These are phyloP conservation scores for Magallana angulata DNA, from an alignment of 1,140 invertebrate genomes.

Conservation along the genomic window DNA sequence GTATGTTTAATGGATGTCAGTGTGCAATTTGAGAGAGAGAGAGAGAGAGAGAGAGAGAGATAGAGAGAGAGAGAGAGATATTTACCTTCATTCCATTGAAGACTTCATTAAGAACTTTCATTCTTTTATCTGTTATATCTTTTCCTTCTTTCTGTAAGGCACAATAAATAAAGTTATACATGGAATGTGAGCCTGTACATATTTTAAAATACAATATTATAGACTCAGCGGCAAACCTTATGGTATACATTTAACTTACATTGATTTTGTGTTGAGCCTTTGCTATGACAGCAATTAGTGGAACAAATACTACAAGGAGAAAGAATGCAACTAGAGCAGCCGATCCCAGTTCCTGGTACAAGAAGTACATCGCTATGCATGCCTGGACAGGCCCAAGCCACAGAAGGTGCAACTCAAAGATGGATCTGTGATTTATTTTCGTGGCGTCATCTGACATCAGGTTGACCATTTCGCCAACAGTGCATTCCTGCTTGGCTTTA, in stretches of 20 bases:
- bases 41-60: not conserved
- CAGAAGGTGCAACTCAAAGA: not conserved
- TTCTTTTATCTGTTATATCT: not conserved
- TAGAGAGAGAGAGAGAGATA: not conserved
- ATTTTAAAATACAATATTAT: not conserved
- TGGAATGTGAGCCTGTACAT: not conserved
- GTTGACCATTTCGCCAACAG: not conserved
- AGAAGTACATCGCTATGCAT: not conserved
- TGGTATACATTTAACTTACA: not conserved
- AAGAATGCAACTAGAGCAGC: not conserved
- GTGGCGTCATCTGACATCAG: conserved; percentile 6
- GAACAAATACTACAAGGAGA: not conserved
- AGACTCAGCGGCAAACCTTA: not conserved
- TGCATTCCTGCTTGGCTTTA: not conserved
- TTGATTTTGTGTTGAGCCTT: conserved; percentile 11
- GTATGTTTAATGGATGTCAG: too few species aligned
- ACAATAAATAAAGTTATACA: not conserved
- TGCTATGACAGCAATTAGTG: not conserved
- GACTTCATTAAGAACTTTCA: conserved; percentile 12
- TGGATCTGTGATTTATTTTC: not conserved
- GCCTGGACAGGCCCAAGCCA: conserved; percentile 2
- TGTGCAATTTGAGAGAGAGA: not conserved
- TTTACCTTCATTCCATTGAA: conserved; percentile 19
- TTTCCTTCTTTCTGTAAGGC: not conserved
- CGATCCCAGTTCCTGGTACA: not conserved